phyloP scores from a whole-genome alignment of 2,113 vertebrate species.

The Catharus bicknelli region DNA sequence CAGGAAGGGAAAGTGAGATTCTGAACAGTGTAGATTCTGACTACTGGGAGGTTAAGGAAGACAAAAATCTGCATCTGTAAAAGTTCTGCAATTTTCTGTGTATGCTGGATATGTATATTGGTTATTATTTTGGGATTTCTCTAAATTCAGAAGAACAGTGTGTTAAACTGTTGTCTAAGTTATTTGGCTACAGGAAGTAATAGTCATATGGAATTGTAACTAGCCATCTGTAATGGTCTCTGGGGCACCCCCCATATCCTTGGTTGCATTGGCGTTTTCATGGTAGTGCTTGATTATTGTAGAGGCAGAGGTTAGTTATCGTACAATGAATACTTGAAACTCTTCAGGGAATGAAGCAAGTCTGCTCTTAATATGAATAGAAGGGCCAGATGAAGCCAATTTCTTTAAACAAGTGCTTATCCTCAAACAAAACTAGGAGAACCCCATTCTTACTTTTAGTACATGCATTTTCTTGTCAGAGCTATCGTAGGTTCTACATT shows the following conservation, averaged over 20 bases:
- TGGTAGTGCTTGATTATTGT: neutral
- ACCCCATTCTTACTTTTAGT: neutral
- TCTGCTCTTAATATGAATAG: neutral
- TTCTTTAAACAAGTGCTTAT: neutral
- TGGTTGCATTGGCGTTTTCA: neutral
- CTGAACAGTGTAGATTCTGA: neutral
- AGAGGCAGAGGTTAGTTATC: neutral
- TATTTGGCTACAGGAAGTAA: neutral
- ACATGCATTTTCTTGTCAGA: neutral
- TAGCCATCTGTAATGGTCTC: neutral
- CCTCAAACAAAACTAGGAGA: neutral
- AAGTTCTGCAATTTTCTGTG: neutral
- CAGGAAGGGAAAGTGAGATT: neutral
- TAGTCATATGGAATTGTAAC: neutral
- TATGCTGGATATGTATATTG: neutral
- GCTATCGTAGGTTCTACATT: neutral
- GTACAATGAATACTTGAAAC: neutral
- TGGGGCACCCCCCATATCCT: neutral
- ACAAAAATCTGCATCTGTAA: neutral
- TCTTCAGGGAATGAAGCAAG: neutral
- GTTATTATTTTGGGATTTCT: neutral
- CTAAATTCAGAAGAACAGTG: neutral
- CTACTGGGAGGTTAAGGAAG: neutral
- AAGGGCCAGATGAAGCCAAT: neutral
- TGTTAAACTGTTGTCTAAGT: neutral